A percentile compares a stretch with the other conserved stretches of the same genome.
Conservation (phyloP, 2,888 invertebrate species). For the Platycnemis pennipes region DNA sequence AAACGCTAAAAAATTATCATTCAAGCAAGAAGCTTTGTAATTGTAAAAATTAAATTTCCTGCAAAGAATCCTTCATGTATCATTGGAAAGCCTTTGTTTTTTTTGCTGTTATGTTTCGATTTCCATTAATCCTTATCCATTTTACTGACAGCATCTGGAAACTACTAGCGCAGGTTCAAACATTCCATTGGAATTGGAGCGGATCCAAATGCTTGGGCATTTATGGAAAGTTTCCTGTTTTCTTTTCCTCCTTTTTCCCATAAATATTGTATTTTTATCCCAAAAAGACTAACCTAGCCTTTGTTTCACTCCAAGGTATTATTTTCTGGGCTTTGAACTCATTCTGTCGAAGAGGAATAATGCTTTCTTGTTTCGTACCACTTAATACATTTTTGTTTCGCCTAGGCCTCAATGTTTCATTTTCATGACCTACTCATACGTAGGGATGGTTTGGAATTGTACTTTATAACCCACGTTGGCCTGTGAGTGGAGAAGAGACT, state of each 20-base stretch:
- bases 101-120: no score
- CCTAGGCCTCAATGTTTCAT: background rate
- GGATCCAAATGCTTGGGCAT: slow-evolving; percentile 35
- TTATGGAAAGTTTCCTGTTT: slow-evolving; percentile 10
- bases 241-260: background rate
- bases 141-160: background rate
- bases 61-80: no score
- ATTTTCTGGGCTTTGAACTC: background rate
- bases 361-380: no score
- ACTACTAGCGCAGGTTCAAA: background rate
- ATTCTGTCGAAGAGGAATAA: background rate
- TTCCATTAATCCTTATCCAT: background rate
- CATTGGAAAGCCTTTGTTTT: no score
- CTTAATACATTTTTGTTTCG: background rate
- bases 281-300: background rate
- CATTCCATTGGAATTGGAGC: background rate
- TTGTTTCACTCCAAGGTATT: background rate
- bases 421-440: no score
- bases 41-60: no score
- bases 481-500: no score
- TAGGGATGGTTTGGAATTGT: no score
- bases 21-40: no score
- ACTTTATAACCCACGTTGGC: no score
- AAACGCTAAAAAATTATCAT: no score
- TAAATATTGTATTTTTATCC: slow-evolving; percentile 23